Percentiles rank a stretch among this genome's conserved stretches.
phyloP scores from a whole-genome alignment of 2,113 vertebrate species.

The Smithornis capensis region DNA sequence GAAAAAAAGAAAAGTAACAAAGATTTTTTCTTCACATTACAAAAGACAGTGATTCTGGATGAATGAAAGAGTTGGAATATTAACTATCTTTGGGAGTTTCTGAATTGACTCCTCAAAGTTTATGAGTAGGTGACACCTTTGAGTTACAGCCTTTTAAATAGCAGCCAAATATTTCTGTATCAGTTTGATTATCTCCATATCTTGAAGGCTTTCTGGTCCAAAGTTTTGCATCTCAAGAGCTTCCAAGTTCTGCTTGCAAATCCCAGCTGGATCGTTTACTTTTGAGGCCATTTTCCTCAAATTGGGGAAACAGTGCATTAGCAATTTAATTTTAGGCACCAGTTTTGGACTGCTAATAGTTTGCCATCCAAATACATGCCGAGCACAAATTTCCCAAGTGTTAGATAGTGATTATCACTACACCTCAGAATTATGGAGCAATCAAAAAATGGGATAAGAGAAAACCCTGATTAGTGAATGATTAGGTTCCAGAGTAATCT shows the following conservation, averaged over 20 bases:
- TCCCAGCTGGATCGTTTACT: background rate
- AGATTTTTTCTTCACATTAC: background rate
- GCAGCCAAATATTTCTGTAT: background rate
- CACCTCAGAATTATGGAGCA: background rate
- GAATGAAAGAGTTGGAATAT: background rate
- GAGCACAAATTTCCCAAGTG: background rate
- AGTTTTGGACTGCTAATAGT: background rate
- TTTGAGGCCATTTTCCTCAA: background rate
- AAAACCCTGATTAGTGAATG: background rate
- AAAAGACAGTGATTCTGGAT: background rate
- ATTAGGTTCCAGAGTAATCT: background rate
- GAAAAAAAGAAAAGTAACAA: background rate
- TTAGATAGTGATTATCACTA: background rate
- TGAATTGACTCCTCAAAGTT: background rate
- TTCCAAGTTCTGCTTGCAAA: background rate
- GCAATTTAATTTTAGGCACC: background rate
- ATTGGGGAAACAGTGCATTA: background rate
- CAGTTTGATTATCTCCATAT: background rate
- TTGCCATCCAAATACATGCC: background rate
- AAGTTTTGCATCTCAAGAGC: background rate
- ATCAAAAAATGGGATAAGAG: background rate
- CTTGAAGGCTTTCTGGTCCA: background rate
- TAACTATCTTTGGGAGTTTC: background rate
- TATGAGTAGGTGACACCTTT: accelerated
- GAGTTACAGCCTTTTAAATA: background rate